Percentiles rank a stretch among this genome's conserved stretches.
These are phyloP conservation scores for Onychomys torridus DNA, from an alignment of 2,797 vertebrate genomes.

Conservation along the genomic window DNA sequence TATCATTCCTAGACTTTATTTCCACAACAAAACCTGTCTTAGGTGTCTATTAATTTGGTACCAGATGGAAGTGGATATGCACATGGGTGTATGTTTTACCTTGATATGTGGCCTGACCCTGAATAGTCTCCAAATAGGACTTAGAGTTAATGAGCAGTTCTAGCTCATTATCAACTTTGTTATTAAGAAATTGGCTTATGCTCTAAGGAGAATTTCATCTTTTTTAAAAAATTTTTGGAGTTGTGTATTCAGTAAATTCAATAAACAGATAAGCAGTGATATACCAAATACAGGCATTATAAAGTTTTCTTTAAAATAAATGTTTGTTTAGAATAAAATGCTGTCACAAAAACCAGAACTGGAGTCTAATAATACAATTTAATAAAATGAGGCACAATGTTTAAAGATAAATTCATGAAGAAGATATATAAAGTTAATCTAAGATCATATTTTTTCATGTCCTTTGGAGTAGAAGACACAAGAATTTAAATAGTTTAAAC, in stretches of 20 bases:
- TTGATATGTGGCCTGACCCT: slow-evolving; percentile 2
- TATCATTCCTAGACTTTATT: slow-evolving; percentile 44
- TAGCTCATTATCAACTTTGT: slow-evolving; percentile 60
- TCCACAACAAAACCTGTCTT: neutral
- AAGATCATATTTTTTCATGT: slow-evolving; percentile 44
- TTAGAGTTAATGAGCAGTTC: slow-evolving; percentile 23
- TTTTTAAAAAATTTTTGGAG: slow-evolving; percentile 21
- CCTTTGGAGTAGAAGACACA: neutral
- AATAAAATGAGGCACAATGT: slow-evolving; percentile 85
- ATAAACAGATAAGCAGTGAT: slow-evolving; percentile 45
- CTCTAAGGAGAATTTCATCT: slow-evolving; percentile 39
- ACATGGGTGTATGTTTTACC: slow-evolving; percentile 4
- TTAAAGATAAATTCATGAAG: slow-evolving; percentile 82
- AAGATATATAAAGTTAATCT: slow-evolving; percentile 44
- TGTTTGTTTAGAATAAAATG: slow-evolving; percentile 79
- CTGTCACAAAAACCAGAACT: slow-evolving; percentile 74
- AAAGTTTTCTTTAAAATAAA: slow-evolving; percentile 64
- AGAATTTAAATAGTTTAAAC: slow-evolving; percentile 64
- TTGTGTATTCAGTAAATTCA: slow-evolving; percentile 55
- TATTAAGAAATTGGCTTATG: slow-evolving; percentile 25
- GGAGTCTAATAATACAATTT: slow-evolving; percentile 80
- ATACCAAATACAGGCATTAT: slow-evolving; percentile 58
- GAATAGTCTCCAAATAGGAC: neutral
- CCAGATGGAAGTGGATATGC: neutral
- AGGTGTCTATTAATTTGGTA: slow-evolving; percentile 32